Percentiles rank a stretch among this genome's conserved stretches.
Evolutionary conservation across 2,888 invertebrate species (phyloP).

Genomic region (Aleiodes leptofemur): DNA sequence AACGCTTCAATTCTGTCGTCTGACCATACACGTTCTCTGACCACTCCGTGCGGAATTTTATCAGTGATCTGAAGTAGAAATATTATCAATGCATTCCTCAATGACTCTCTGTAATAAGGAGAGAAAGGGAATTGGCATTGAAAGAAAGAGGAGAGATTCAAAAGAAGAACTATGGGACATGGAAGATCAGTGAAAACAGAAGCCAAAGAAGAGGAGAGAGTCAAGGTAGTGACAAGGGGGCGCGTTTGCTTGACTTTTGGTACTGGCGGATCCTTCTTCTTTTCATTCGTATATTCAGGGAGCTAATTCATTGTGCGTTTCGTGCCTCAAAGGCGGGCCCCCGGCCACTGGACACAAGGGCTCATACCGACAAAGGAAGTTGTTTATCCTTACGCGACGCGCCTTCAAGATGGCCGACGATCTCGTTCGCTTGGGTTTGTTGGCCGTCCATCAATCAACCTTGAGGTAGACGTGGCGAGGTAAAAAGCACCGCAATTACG

Average conservation of each 20-base stretch:
- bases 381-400: constrained; percentile 63
- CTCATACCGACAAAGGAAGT: constrained; percentile 60
- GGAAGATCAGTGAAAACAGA: constrained; percentile 20
- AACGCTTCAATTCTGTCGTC: constrained; percentile 32
- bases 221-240: constrained; percentile 30
- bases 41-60: constrained; percentile 31
- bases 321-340: constrained; percentile 56
- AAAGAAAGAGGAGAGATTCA: not conserved
- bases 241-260: constrained; percentile 27
- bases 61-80: constrained; percentile 29
- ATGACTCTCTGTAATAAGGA: not conserved
- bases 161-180: not conserved
- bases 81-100: constrained; percentile 33
- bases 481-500: constrained; percentile 60
- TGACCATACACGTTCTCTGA: constrained; percentile 29
- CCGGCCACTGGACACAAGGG: constrained; percentile 40
- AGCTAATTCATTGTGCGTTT: constrained; percentile 61
- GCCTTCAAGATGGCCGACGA: constrained; percentile 55
- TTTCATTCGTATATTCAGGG: constrained; percentile 48
- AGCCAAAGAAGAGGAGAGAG: constrained; percentile 24
- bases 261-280: constrained; percentile 5
- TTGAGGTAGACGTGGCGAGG: constrained; percentile 53
- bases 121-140: not conserved
- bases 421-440: constrained; percentile 30
- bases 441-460: constrained; percentile 60